These are phyloP conservation scores for Cyphomyrus plagiostoma DNA, from an alignment of 2,113 vertebrate species.

Conservation along the genomic window DNA sequence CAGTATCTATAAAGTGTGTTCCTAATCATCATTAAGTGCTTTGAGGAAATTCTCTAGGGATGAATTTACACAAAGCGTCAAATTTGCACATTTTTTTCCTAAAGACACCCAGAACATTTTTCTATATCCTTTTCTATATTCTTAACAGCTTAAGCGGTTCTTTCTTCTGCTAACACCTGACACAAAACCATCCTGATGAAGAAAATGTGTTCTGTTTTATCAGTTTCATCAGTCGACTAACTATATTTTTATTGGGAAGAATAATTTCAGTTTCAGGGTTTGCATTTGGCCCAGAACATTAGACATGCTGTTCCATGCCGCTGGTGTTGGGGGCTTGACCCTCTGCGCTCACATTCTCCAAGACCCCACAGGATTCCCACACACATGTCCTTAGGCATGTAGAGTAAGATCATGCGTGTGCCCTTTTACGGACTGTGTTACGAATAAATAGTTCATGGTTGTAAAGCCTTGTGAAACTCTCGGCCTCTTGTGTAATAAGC, in stretches of 20 bases:
- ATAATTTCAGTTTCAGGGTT: background rate
- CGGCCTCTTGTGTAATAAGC: too few species aligned
- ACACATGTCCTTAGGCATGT: background rate
- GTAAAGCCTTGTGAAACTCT: too few species aligned
- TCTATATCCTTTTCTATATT: background rate
- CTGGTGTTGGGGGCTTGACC: background rate
- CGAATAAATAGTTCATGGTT: too few species aligned
- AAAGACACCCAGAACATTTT: background rate
- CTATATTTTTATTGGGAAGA: background rate
- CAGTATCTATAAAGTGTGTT: background rate
- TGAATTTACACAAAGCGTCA: background rate
- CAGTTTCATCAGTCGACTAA: background rate
- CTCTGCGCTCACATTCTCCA: background rate
- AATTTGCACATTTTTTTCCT: background rate
- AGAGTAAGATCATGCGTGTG: background rate
- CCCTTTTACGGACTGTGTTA: background rate
- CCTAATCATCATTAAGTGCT: background rate
- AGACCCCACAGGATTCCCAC: background rate
- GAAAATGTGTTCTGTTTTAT: background rate
- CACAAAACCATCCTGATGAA: background rate
- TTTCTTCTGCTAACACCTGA: background rate
- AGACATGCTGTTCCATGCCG: background rate
- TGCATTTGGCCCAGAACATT: background rate
- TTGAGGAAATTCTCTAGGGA: background rate
- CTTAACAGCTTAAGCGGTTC: background rate